Base-by-base conservation (phyloP, 2,113 vertebrate species). In the Heptranchias perlo region DNA sequence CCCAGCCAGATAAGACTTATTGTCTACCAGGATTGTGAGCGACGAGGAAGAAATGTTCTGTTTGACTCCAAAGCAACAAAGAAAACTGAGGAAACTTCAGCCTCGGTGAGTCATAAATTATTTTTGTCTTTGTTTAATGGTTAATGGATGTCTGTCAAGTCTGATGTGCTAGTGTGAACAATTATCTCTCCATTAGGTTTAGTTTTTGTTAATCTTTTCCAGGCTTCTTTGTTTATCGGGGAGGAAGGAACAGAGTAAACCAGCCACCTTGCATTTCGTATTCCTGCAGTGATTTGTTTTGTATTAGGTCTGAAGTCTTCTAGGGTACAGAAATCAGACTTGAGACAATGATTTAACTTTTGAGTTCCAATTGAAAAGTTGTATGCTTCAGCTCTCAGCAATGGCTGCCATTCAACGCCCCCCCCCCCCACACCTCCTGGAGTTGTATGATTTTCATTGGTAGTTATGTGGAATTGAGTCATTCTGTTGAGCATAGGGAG, bases 21-120 rank as follows among this genome's bases (percentile, higher is more conserved):
- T 2, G 99, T 99, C 6, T 99, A 99, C 96, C 99, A 99, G 98
- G 99, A 99, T 98, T 99, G 99, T 23, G 99, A 99, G 96, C 98
- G 99, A 96, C 98, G 99, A 18, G 99, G 99, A 35, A 98, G 99
- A 96, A 99, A 99, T 97, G 99, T 99, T 97, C 98, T 99, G 61
- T 99, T 99, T 96, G 99, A 99, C 97, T 99, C 99, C 96, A 99
- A 98, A 18, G 97, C 98, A 97, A 99, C 99, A 96, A 99, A 99
- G 96, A 99, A 97, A 97, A 97, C 98, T 3, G 99, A 99, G 96
- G 99, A 99, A 93, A 97, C 98, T 93, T 98, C 98, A 0, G 97
- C 98, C 96, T 98, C 98, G 61, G 99, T 99, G 97, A 99, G 99
- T 97, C 65, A 39, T 91, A 96, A 61, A n/a, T 96, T 96, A 39